These are phyloP conservation scores for Melanostoma mellinum DNA, from an alignment of 2,888 invertebrate species.

Conservation along the genomic window DNA sequence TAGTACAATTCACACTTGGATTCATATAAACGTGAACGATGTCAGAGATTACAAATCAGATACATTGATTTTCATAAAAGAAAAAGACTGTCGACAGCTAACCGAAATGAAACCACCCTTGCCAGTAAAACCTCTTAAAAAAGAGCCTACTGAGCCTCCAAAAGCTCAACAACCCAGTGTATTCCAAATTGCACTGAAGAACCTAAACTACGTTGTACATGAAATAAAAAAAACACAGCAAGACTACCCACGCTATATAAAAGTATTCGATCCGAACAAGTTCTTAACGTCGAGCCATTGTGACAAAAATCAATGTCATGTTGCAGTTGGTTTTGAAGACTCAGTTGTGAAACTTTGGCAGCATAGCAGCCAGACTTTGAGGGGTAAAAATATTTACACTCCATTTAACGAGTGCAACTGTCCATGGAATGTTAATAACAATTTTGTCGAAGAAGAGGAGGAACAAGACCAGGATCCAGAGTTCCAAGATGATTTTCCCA, in stretches of 20 bases:
- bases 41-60: conserved; percentile 76
- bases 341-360: conserved; percentile 81
- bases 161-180: conserved; percentile 63
- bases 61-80: conserved; percentile 50
- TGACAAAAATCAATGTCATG: conserved; percentile 80
- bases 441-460: conserved; percentile 74
- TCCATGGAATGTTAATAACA: conserved; percentile 79
- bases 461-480: conserved; percentile 70
- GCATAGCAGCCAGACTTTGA: conserved; percentile 78
- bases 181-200: conserved; percentile 54
- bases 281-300: conserved; percentile 77
- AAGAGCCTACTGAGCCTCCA: conserved; percentile 28
- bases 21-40: conserved; percentile 85
- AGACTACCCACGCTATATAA: conserved; percentile 66
- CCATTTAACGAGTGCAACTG: conserved; percentile 76
- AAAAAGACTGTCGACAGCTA: conserved; percentile 42
- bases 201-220: conserved; percentile 35
- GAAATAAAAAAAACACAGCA: conserved; percentile 60
- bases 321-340: conserved; percentile 80
- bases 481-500: conserved; percentile 74
- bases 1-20: conserved; percentile 86
- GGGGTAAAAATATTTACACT: conserved; percentile 79
- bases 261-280: conserved; percentile 73
- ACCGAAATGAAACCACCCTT: conserved; percentile 57
- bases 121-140: conserved; percentile 29